Evolutionary conservation across 2,888 invertebrate genomes (phyloP), one percentile per base, ranked within the genome.

Genomic region (Drosophila bunnanda): DNA sequence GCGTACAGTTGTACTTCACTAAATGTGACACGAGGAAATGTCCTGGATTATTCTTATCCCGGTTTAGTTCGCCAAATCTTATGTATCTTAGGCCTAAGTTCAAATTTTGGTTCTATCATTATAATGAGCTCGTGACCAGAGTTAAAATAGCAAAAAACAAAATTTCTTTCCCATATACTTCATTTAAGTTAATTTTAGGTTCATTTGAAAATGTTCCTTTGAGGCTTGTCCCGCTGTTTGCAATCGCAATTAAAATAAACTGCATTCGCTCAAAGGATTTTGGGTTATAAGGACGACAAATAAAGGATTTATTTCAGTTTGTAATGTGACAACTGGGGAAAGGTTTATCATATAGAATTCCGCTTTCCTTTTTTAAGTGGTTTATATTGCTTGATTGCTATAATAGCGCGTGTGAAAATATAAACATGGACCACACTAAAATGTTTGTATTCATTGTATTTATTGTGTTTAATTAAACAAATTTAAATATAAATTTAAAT

Each of bases 201-300:
- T 36, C 57, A 43, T 77, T 82, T 69, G 9, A 61, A 83, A 68
- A 59, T 64, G 44, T 10, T 48, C 60, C 61, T 75, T 73, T 75
- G 70, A 75, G 56, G 20, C 17, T 34, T 20, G 25, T 36, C 25
- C 46, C 34, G 32, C 50, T 22, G 55, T 66, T 41, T 53, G 71
- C 57, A 20, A 60, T 48, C 55, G 82, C 82, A 87, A 87, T 87
- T 82, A 88, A 88, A 88, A 81, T 84, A 73, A 84, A 87, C 78
- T 81, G 75, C 76, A 72, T 58, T 76, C 44, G 9, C 56, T 67
- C 74, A 83, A 87, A 76, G 78, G 64, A 70, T 64, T n/a, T n/a
- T 61, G 22, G 25, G 22, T 8, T 58, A 9, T 13, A 48, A 58
- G 15, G 44, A 10, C 56, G 46, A 61, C 39, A 30, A 7, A 28